phyloP scores from a whole-genome alignment of 2,797 vertebrate species.

The Ctenosaura bakeri region DNA sequence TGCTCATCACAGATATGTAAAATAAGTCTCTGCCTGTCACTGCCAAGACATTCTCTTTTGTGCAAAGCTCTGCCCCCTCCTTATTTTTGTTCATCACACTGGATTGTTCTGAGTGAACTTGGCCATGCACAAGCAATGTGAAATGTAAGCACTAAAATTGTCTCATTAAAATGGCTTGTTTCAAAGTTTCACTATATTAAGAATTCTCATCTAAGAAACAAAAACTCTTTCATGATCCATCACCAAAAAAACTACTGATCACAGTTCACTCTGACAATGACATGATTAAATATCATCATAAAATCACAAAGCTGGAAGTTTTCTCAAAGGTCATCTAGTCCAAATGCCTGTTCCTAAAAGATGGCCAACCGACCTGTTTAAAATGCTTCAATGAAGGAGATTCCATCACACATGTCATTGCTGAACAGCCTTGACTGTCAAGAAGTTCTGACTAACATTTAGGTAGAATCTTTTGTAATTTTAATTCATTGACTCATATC shows the following conservation, averaged over 20 bases:
- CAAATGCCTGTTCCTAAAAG: no score
- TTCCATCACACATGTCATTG: no score
- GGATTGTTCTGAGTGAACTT: slow-evolving; percentile 35
- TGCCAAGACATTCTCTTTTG: not conserved
- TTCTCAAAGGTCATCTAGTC: no score
- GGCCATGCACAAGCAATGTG: not conserved
- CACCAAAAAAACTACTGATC: slow-evolving; percentile 4
- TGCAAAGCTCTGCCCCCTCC: not conserved
- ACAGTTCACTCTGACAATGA: not conserved
- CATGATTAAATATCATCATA: not conserved
- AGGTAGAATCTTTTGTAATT: no score
- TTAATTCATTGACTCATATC: no score
- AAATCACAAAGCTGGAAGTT: no score
- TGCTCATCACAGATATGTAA: slow-evolving; percentile 37
- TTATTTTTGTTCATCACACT: slow-evolving; percentile 27
- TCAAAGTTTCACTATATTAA: slow-evolving; percentile 26
- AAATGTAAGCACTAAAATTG: slow-evolving; percentile 48
- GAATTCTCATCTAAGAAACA: slow-evolving; percentile 43
- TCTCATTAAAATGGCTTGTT: slow-evolving; percentile 41
- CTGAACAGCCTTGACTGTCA: no score
- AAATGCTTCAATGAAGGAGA: no score
- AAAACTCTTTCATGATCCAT: slow-evolving; percentile 12
- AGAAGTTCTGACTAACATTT: no score
- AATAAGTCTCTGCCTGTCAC: slow-evolving; percentile 32
- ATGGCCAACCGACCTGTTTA: no score